Evolutionary conservation across 2,888 invertebrate genomes (phyloP).

Genomic region (Cantharis nigra): DNA sequence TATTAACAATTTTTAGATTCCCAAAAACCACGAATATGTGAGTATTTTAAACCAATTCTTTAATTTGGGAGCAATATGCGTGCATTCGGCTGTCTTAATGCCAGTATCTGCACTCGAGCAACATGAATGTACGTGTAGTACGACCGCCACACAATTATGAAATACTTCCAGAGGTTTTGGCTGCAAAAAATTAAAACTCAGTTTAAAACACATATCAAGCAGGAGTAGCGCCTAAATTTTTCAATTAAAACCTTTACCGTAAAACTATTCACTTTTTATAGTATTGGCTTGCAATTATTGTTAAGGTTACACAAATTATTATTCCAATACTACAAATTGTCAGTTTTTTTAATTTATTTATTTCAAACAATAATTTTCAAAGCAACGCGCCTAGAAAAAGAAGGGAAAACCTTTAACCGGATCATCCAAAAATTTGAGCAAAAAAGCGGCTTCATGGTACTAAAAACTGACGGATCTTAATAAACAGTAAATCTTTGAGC

Average conservation of each 20-base stretch:
- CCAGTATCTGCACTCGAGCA: slow-evolving; percentile 48
- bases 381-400: too few relatives aligned
- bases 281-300: slow-evolving; percentile 20
- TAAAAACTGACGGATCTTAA: too few relatives aligned
- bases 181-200: slow-evolving; percentile 51
- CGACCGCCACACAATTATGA: slow-evolving; percentile 49
- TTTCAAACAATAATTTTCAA: slow-evolving; percentile 13
- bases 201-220: slow-evolving; percentile 22
- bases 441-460: too few relatives aligned
- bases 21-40: slow-evolving; percentile 27
- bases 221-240: slow-evolving; percentile 8
- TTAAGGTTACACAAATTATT: background rate
- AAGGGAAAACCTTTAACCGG: too few relatives aligned
- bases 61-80: slow-evolving; percentile 40
- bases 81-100: slow-evolving; percentile 47
- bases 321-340: slow-evolving; percentile 21
- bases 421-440: too few relatives aligned
- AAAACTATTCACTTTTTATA: slow-evolving; percentile 10
- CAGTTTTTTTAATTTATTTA: slow-evolving; percentile 23
- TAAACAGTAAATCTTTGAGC: too few relatives aligned
- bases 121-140: slow-evolving; percentile 41
- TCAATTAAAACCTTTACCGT: slow-evolving; percentile 9
- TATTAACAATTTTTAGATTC: slow-evolving; percentile 8
- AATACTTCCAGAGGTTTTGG: slow-evolving; percentile 50
- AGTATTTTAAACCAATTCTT: slow-evolving; percentile 38